phyloP scores from a whole-genome alignment of 1,140 invertebrate genomes.

The Meteorus sp. region DNA sequence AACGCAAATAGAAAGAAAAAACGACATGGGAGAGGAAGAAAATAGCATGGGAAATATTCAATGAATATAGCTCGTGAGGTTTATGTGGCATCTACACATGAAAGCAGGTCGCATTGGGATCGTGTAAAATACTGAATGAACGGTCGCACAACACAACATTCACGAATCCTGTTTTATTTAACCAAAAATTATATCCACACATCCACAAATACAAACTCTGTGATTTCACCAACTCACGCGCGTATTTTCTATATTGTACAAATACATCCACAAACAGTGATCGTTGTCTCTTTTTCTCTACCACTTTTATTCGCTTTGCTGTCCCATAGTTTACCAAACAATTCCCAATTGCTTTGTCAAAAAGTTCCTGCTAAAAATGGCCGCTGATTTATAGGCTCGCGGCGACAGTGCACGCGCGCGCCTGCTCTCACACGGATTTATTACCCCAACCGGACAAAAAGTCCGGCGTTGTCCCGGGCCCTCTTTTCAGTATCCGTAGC shows the following conservation, averaged over 20 bases:
- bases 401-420: too few species aligned
- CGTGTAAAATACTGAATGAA: conserved; percentile 26
- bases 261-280: conserved; percentile 5
- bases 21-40: too few species aligned
- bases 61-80: conserved; percentile 15
- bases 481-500: too few species aligned
- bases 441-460: conserved; percentile 27
- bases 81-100: neutral
- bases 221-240: too few species aligned
- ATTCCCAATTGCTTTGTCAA: conserved; percentile 50
- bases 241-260: too few species aligned
- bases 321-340: conserved; percentile 44
- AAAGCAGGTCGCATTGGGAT: neutral
- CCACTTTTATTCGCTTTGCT: conserved; percentile 24
- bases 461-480: conserved; percentile 17
- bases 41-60: conserved; percentile 23
- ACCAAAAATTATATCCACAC: too few species aligned
- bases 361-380: conserved; percentile 46
- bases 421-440: conserved; percentile 28
- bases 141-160: conserved; percentile 5
- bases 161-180: too few species aligned
- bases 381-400: conserved; percentile 41
- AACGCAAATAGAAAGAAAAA: neutral
- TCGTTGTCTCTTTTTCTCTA: conserved; percentile 3
- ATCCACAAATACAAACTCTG: too few species aligned